Percentiles rank a stretch among this genome's conserved stretches.
These are phyloP conservation scores for Opisthocomus hoazin DNA, from an alignment of 2,113 vertebrate species.

Conservation along the genomic window DNA sequence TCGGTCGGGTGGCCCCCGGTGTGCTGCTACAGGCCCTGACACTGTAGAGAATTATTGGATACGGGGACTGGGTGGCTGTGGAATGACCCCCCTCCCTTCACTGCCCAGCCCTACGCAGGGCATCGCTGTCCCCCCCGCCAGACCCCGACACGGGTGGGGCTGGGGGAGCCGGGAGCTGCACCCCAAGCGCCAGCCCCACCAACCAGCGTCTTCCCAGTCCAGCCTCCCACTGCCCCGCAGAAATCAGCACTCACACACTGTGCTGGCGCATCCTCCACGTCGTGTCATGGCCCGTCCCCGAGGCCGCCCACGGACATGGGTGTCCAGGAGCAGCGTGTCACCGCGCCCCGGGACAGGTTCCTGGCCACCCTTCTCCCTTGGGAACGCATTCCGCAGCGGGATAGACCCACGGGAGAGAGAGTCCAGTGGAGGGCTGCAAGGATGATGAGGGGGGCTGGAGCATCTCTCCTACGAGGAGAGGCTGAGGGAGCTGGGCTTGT, in stretches of 20 bases:
- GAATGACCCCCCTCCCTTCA: no score
- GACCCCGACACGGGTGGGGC: not conserved
- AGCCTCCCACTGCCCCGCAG: not conserved
- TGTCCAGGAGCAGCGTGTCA: not conserved
- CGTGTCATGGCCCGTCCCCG: accelerated
- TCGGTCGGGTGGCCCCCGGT: no score
- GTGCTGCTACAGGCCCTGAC: slow-evolving; percentile 57
- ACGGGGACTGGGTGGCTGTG: not conserved
- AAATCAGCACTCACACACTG: accelerated
- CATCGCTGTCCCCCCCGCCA: not conserved
- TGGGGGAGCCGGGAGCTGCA: not conserved
- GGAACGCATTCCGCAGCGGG: accelerated
- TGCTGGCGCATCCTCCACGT: not conserved
- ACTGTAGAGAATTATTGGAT: slow-evolving; percentile 43
- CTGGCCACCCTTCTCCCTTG: not conserved
- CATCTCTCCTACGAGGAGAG: no score
- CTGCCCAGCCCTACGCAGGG: not conserved
- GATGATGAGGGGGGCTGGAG: no score
- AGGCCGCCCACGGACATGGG: not conserved
- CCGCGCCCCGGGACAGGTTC: not conserved
- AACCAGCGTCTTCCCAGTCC: not conserved
- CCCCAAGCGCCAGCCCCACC: not conserved
- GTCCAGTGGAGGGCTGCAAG: no score
- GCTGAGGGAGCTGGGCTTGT: no score
- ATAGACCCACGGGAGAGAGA: no score